Percentiles rank a stretch among this genome's conserved stretches.
Evolutionary conservation across 1,140 invertebrate species (phyloP).

Genomic region (Nasonia longicornis): DNA sequence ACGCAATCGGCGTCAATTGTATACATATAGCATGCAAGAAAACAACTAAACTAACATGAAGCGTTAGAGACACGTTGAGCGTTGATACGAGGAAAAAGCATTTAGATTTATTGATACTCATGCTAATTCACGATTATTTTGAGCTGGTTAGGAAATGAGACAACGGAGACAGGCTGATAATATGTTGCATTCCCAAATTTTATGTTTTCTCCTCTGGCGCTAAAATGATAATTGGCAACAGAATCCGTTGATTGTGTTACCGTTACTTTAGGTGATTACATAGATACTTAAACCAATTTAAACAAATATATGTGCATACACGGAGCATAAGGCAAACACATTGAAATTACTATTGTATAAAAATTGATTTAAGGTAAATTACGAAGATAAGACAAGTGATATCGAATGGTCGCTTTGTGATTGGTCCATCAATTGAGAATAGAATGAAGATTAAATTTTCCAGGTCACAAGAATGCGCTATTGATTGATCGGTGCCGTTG

Average conservation of each 20-base stretch:
- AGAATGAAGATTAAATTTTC: conserved; percentile 3
- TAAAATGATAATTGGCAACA: conserved; percentile 17
- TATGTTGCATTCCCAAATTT: conserved; percentile 25
- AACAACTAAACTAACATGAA: conserved; percentile 12
- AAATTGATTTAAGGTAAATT: conserved; percentile 11
- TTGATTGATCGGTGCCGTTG: conserved; percentile 18
- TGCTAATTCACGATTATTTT: conserved; percentile 37
- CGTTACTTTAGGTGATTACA: conserved; percentile 15
- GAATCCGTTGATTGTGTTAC: conserved; percentile 6
- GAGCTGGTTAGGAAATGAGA: neutral
- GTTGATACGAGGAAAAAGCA: neutral
- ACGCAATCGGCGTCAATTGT: neutral
- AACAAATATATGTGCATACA: neutral
- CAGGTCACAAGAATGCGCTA: neutral
- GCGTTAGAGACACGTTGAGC: neutral
- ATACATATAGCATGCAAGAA: neutral
- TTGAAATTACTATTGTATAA: conserved; percentile 13
- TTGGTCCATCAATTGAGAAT: neutral
- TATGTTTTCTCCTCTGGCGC: neutral
- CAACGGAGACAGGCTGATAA: conserved; percentile 8
- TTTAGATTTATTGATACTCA: conserved; percentile 12
- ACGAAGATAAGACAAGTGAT: neutral
- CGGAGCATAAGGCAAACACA: neutral
- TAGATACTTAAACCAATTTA: conserved; percentile 15
- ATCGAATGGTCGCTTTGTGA: conserved; percentile 16